phyloP scores from a whole-genome alignment of 2,888 invertebrate species.

The Oxystoma pomonae region DNA sequence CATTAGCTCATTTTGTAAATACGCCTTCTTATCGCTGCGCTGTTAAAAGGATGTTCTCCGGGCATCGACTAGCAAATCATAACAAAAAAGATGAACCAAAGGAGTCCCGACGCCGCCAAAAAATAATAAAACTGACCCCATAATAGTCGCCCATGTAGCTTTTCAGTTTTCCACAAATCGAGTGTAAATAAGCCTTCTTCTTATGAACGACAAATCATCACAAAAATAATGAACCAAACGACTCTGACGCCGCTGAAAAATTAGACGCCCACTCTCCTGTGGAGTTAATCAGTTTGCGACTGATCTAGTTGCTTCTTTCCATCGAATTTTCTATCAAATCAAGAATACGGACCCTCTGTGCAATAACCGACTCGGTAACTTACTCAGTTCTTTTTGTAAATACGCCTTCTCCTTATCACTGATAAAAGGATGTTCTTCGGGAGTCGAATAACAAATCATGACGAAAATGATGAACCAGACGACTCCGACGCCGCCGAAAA shows the following conservation, averaged over 20 bases:
- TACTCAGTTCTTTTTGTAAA: conserved; percentile 61
- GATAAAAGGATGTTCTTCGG: conserved; percentile 67
- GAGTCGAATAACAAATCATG: conserved; percentile 53
- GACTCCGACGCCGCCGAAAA: conserved; percentile 71
- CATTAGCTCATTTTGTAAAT: too few species aligned
- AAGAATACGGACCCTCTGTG: too few species aligned
- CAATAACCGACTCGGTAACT: conserved; percentile 16
- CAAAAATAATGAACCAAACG: conserved; percentile 60
- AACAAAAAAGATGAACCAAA: too few species aligned
- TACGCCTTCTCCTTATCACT: conserved; percentile 66
- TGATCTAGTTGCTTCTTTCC: too few species aligned
- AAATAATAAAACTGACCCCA: too few species aligned
- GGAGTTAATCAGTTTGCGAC: conserved; percentile 64
- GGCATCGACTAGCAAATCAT: too few species aligned
- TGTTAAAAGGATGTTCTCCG: too few species aligned
- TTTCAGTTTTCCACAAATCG: too few species aligned
- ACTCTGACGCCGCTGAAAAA: conserved; percentile 73
- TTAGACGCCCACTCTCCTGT: conserved; percentile 69
- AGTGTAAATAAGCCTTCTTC: conserved; percentile 66
- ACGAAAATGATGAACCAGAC: conserved; percentile 60
- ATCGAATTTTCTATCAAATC: too few species aligned
- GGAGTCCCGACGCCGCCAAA: too few species aligned
- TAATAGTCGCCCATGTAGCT: too few species aligned
- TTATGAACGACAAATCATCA: conserved; percentile 51
- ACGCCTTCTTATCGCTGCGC: too few species aligned